Evolutionary conservation across 37 sponge, comb jelly and placozoan species (phyloP).

Genomic region (Dysidea cf. avara): DNA sequence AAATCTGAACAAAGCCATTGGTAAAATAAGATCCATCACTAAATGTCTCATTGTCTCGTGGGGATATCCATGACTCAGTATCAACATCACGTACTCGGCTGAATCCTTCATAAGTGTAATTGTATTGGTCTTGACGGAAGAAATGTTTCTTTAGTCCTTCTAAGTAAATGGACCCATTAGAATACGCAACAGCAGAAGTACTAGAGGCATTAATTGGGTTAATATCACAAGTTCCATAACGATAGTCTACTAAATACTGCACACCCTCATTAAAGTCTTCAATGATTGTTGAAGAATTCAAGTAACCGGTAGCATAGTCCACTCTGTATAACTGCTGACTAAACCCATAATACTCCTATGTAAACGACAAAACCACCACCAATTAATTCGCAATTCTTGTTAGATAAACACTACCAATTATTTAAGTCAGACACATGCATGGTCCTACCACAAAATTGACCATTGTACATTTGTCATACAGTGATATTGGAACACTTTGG

Average conservation of each 20-base stretch:
- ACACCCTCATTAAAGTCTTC: slow-evolving; percentile 47
- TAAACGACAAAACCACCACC: neutral
- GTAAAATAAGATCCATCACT: too few relatives aligned
- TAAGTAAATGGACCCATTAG: slow-evolving; percentile 3
- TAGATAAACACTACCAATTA: too few relatives aligned
- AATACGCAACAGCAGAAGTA: slow-evolving; percentile 12
- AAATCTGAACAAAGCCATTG: too few relatives aligned
- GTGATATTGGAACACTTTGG: too few relatives aligned
- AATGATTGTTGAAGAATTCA: slow-evolving; percentile 12
- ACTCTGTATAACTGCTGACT: slow-evolving; percentile 17
- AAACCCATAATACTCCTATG: slow-evolving; percentile 34
- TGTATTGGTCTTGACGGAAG: slow-evolving; percentile 1
- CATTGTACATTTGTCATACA: too few relatives aligned
- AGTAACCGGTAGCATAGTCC: slow-evolving; percentile 11
- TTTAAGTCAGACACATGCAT: too few relatives aligned
- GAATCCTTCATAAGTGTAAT: slow-evolving; percentile 65
- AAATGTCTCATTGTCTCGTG: slow-evolving; percentile 10
- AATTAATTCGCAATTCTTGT: too few relatives aligned
- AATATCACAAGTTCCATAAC: slow-evolving; percentile 12
- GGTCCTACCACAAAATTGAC: too few relatives aligned
- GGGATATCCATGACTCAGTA: slow-evolving; percentile 56
- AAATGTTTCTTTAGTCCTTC: slow-evolving; percentile 7
- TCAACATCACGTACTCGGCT: slow-evolving; percentile 46
- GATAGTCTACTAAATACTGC: slow-evolving; percentile 36
- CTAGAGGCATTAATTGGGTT: neutral